Conservation (phyloP, 2,113 vertebrate genomes). For the Vulpes lagopus region DNA sequence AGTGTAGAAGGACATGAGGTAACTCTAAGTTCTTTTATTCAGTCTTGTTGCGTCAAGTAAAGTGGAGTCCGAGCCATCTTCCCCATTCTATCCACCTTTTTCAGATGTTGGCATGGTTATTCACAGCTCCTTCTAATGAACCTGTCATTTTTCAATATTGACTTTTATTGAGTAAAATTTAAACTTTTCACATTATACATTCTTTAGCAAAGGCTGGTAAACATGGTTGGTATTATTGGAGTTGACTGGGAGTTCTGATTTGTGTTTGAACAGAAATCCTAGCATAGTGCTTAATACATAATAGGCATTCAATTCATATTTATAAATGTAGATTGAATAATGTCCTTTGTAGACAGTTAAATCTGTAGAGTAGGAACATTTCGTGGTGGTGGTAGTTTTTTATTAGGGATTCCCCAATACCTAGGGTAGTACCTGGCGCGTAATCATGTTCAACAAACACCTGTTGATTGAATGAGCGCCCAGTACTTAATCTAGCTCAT, state of each 20-base stretch:
- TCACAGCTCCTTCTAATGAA: neutral
- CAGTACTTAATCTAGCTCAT: neutral
- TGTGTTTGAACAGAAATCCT: slow-evolving; percentile 38
- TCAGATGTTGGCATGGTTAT: neutral
- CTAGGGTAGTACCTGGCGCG: neutral
- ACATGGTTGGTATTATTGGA: neutral
- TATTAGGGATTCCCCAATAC: neutral
- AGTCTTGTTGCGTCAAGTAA: neutral
- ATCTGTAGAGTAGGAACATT: neutral
- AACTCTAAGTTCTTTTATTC: neutral
- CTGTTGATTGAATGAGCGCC: neutral
- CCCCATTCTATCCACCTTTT: neutral
- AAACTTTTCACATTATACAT: slow-evolving; percentile 7
- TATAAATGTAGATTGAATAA: neutral
- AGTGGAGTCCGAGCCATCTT: neutral
- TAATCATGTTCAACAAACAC: neutral
- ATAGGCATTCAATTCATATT: neutral
- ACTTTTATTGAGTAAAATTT: neutral
- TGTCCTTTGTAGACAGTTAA: slow-evolving; percentile 15
- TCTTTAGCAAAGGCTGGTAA: slow-evolving; percentile 16
- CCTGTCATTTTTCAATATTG: slow-evolving; percentile 15
- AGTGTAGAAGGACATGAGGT: neutral
- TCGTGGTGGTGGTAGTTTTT: neutral
- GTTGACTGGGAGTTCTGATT: neutral
- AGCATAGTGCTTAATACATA: neutral